A percentile compares a stretch with the other conserved stretches of the same genome.
These are phyloP conservation scores for Lumbricus terrestris DNA, from an alignment of 2,888 invertebrate genomes.

Conservation along the genomic window DNA sequence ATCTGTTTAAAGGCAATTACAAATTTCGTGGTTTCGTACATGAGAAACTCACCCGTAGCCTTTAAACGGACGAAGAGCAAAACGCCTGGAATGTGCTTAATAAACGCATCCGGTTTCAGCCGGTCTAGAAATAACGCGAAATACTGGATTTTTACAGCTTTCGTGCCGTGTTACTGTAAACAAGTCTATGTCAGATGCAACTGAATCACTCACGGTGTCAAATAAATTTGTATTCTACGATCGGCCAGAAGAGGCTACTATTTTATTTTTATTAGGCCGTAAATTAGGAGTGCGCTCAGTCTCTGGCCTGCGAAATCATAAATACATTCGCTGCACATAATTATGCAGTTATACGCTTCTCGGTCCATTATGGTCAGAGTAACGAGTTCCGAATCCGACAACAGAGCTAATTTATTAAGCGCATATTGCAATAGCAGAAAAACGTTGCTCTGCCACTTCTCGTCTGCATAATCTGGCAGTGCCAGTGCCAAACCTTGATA, in stretches of 20 bases:
- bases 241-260: background rate
- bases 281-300: constrained; percentile 3
- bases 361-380: background rate
- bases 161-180: background rate
- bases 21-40: too few species aligned
- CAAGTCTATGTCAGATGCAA: background rate
- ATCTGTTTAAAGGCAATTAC: too few species aligned
- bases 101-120: background rate
- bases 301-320: background rate
- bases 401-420: background rate
- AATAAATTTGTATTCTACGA: constrained; percentile 3
- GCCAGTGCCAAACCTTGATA: too few species aligned
- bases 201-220: background rate
- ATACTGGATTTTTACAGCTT: background rate
- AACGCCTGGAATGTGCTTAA: background rate
- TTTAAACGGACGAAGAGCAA: background rate
- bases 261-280: background rate
- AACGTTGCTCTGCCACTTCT: too few species aligned
- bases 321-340: background rate
- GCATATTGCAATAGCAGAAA: background rate
- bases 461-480: too few species aligned
- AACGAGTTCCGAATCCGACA: background rate
- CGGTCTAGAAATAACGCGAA: background rate
- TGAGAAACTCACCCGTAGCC: background rate
- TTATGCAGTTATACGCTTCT: background rate